A percentile compares a stretch with the other conserved stretches of the same genome.
phyloP scores from a whole-genome alignment of 2,797 vertebrate genomes.

The Schizopygopsis malacanthus region DNA sequence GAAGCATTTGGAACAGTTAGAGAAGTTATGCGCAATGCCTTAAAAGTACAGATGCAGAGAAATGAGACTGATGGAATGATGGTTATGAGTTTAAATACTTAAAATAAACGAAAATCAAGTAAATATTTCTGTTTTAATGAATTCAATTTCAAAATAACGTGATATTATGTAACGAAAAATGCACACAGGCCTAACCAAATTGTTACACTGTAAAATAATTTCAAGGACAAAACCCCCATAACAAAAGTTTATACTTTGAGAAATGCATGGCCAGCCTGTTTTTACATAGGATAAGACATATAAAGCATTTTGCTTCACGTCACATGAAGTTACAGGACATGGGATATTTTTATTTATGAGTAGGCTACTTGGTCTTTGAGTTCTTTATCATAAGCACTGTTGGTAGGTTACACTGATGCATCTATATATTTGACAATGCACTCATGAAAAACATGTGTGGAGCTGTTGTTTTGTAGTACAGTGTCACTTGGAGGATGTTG shows the following conservation, averaged over 20 bases:
- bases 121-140: neutral
- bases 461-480: neutral
- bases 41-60: constrained; percentile 33
- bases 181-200: neutral
- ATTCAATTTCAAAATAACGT: neutral
- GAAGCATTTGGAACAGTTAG: constrained; percentile 25
- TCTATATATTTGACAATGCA: neutral
- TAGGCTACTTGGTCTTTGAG: neutral
- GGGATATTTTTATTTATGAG: neutral
- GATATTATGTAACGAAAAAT: neutral
- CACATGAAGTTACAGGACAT: neutral
- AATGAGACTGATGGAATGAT: constrained; percentile 9
- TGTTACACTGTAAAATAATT: neutral
- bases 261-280: neutral
- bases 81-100: neutral
- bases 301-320: neutral
- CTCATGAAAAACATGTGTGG: neutral
- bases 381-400: neutral
- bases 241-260: neutral
- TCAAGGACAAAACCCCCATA: neutral
- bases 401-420: neutral
- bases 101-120: too few relatives aligned
- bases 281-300: neutral
- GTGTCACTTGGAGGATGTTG: neutral
- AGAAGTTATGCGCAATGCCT: constrained; percentile 4